phyloP scores from a whole-genome alignment of 2,113 vertebrate species.

The Burhinus bistriatus region DNA sequence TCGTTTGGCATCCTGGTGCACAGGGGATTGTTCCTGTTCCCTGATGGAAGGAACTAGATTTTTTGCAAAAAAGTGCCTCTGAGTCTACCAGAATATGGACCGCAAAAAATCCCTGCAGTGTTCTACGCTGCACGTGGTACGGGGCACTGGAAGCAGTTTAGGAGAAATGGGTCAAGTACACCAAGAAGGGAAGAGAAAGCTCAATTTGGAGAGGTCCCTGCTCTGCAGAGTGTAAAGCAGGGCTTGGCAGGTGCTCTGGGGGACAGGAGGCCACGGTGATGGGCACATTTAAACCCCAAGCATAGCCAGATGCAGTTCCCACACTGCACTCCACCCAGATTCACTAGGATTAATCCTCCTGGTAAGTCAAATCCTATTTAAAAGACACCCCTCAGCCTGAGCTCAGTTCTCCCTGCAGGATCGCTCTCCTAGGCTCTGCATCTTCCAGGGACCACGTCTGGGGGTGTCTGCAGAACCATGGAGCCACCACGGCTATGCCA shows the following conservation, averaged over 20 bases:
- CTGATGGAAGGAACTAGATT: not conserved
- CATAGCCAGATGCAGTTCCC: not conserved
- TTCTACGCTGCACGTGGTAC: accelerated
- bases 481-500: accelerated
- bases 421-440: accelerated
- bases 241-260: not conserved
- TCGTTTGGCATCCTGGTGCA: not conserved
- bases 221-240: not conserved
- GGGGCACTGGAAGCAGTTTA: not conserved
- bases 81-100: not conserved
- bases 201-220: not conserved
- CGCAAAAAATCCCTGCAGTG: not conserved
- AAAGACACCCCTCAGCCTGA: not conserved
- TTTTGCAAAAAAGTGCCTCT: not conserved
- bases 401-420: not conserved
- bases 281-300: not conserved
- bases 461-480: not conserved
- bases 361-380: not conserved
- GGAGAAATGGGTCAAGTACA: not conserved
- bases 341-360: not conserved
- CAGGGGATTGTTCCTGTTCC: not conserved
- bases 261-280: accelerated
- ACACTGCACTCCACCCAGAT: not conserved
- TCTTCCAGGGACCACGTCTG: accelerated
- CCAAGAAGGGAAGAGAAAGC: not conserved